phyloP scores from a whole-genome alignment of 2,888 invertebrate genomes.

The Mesochorus sp. region DNA sequence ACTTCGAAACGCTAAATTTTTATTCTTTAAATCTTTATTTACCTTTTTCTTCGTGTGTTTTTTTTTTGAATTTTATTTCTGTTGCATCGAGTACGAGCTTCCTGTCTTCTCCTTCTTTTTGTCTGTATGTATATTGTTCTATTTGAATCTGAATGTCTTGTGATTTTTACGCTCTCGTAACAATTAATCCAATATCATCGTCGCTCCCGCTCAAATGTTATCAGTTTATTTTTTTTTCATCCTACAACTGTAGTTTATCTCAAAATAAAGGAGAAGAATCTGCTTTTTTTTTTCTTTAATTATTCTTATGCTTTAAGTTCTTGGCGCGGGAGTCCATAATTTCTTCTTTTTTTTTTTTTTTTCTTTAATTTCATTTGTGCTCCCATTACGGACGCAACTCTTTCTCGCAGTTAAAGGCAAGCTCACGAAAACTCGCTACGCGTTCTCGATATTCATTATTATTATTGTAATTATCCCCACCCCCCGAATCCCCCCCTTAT shows the following conservation, averaged over 20 bases:
- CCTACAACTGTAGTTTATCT: constrained; percentile 74
- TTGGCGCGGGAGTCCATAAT: constrained; percentile 71
- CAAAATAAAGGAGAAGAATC: constrained; percentile 75
- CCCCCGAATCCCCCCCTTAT: not conserved
- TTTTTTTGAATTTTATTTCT: constrained; percentile 42
- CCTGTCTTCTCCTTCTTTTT: constrained; percentile 30
- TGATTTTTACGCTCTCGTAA: constrained; percentile 80
- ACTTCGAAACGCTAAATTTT: constrained; percentile 65
- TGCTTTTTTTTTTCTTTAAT: constrained; percentile 67
- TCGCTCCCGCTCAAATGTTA: constrained; percentile 70
- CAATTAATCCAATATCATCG: constrained; percentile 78
- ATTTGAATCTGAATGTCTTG: constrained; percentile 76
- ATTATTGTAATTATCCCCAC: constrained; percentile 7
- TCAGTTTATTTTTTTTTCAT: constrained; percentile 65
- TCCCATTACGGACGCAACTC: constrained; percentile 61
- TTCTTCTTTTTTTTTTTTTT: constrained; percentile 68
- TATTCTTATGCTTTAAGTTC: constrained; percentile 72
- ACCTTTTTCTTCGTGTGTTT: constrained; percentile 42
- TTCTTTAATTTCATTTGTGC: constrained; percentile 65
- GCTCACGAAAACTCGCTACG: constrained; percentile 58
- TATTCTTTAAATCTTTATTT: constrained; percentile 47
- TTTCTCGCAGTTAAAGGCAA: constrained; percentile 63
- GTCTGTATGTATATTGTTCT: constrained; percentile 1
- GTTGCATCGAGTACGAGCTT: constrained; percentile 57
- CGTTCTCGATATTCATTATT: constrained; percentile 53